Percentiles rank a stretch among this genome's conserved stretches.
Evolutionary conservation across 1,140 invertebrate species (phyloP).

Genomic region (Delia radicum): DNA sequence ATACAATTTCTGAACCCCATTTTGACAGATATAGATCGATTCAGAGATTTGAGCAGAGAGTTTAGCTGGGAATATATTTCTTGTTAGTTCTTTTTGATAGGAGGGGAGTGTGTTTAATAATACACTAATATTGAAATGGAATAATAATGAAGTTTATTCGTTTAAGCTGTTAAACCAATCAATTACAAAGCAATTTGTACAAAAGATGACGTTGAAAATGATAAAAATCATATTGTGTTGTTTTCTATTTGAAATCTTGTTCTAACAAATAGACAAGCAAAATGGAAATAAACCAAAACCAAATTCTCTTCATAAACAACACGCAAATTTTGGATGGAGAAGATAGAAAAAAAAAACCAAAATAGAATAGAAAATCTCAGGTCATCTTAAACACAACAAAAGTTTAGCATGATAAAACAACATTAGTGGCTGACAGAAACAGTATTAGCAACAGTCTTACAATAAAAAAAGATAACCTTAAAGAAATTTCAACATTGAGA

Average conservation of each 20-base stretch:
- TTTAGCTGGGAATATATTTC: too few species aligned
- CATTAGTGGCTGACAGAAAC: not conserved
- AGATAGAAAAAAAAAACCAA: too few species aligned
- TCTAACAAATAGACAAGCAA: too few species aligned
- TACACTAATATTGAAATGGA: not conserved
- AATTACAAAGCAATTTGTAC: not conserved
- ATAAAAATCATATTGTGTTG: not conserved
- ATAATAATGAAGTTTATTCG: not conserved
- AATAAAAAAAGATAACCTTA: too few species aligned
- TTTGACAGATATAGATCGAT: too few species aligned
- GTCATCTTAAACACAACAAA: not conserved
- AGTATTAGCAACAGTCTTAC: not conserved
- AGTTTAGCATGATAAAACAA: not conserved
- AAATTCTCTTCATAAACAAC: too few species aligned
- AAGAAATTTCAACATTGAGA: too few species aligned
- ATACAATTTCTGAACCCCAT: too few species aligned
- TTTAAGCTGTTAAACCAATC: not conserved
- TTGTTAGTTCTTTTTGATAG: too few species aligned
- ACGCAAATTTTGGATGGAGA: not conserved
- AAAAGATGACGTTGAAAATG: not conserved
- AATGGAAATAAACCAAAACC: not conserved
- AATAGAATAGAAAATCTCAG: not conserved
- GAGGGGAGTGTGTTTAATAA: too few species aligned
- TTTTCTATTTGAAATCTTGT: not conserved
- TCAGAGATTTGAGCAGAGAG: too few species aligned